Percentiles rank a stretch among this genome's conserved stretches.
These are phyloP conservation scores for Tonatia bakeri DNA, from an alignment of 2,113 vertebrate species.

Conservation along the genomic window DNA sequence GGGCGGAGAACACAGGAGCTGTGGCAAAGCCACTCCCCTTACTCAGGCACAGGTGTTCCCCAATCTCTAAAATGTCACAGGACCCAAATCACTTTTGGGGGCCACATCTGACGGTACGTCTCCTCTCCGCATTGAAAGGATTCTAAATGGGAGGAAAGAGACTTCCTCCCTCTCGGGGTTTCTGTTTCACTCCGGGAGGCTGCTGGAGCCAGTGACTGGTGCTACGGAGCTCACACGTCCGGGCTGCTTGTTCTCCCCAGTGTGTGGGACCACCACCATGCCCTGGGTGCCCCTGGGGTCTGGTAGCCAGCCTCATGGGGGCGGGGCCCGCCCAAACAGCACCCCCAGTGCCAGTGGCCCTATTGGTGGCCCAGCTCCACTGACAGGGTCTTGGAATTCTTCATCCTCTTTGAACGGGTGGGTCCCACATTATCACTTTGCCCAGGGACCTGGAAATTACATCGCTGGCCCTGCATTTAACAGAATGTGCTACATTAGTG, in stretches of 20 bases:
- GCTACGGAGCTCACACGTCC: neutral
- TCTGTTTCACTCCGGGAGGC: neutral
- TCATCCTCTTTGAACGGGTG: neutral
- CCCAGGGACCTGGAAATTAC: neutral
- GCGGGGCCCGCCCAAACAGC: neutral
- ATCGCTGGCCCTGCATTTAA: neutral
- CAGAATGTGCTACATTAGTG: neutral
- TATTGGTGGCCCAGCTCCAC: neutral
- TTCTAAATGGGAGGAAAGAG: neutral
- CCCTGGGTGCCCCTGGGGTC: neutral
- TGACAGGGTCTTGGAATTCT: neutral
- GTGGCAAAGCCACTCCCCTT: accelerated
- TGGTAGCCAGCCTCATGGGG: neutral
- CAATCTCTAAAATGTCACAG: neutral
- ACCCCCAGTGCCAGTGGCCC: neutral
- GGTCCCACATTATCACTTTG: neutral
- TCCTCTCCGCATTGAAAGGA: neutral
- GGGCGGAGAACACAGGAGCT: neutral
- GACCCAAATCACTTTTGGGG: neutral
- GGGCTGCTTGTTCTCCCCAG: neutral
- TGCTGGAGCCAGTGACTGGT: no score
- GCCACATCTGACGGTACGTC: neutral
- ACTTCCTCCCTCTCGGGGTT: neutral
- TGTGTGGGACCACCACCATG: no score
- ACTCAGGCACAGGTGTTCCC: neutral